Percentiles rank a stretch among this genome's conserved stretches.
phyloP scores from a whole-genome alignment of 53 echinoderm and acorn worm genomes.

The Arbacia lixula region DNA sequence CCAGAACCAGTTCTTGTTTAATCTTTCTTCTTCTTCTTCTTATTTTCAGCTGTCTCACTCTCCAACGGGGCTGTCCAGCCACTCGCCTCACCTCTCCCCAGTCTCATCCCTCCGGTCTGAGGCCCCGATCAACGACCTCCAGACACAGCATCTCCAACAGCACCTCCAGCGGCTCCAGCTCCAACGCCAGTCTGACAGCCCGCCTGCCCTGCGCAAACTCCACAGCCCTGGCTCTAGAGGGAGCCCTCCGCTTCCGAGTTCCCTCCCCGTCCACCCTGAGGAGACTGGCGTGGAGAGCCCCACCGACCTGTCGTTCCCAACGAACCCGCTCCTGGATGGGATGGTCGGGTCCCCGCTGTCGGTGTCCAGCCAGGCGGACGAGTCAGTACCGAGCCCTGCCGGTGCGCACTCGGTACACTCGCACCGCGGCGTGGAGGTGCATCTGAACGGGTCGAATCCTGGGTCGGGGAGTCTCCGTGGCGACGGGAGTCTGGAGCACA shows the following conservation, averaged over 20 bases:
- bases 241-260: conserved; percentile 87
- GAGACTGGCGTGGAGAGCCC: conserved; percentile 63
- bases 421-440: conserved; percentile 47
- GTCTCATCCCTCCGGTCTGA: conserved; percentile 73
- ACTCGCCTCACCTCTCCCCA: conserved; percentile 57
- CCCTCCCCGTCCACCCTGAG: conserved; percentile 89
- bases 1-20: not conserved
- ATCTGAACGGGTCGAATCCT: conserved; percentile 47
- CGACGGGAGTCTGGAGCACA: conserved; percentile 44
- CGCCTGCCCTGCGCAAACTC: conserved; percentile 79
- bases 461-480: conserved; percentile 50
- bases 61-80: conserved; percentile 72
- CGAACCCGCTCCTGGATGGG: not conserved
- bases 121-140: conserved; percentile 67
- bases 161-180: conserved; percentile 88
- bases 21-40: not conserved
- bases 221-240: conserved; percentile 81
- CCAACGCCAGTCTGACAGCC: conserved; percentile 85
- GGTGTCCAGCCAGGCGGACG: conserved; percentile 43
- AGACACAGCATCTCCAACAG: conserved; percentile 86
- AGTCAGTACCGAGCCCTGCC: conserved; percentile 37
- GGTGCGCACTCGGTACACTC: conserved; percentile 48
- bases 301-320: conserved; percentile 36
- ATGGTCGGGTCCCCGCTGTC: conserved; percentile 52
- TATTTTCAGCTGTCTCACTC: conserved; percentile 64